Evolutionary conservation across 2,888 invertebrate genomes (phyloP), one percentile per base, ranked within the genome.

Genomic region (Hydroisotoma schaefferi): DNA sequence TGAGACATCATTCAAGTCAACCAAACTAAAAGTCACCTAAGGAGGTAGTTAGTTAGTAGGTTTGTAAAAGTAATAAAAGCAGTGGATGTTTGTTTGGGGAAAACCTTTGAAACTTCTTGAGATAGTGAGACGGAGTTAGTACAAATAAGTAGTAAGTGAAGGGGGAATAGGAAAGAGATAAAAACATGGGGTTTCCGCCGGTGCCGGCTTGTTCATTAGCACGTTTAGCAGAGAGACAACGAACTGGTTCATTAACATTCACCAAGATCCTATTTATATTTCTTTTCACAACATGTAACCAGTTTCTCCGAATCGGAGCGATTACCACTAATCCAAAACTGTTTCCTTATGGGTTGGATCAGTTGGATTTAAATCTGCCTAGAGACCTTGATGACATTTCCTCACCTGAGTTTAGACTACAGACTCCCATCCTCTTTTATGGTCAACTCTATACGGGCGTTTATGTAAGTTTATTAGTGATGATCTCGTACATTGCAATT

Each of bases 401-500:
- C n/a, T 83, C 86, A 12, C 80, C 81, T 0, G 87, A 87, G 75
- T 78, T 86, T 5, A 74, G 75, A 2, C 80, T 91, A 1, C 81
- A 80, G 73, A 85, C 86, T 37, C 90, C 93, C 1, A 82, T 94
- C 57, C 80, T 83, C 52, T 91, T 91, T 79, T 94, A 85, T 76
- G 88, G 87, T 70, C 85, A 85, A 69, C 79, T 79, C 65, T 92
- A 88, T 77, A 83, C 85, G 57, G 81, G 83, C 33, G 80, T 94
- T 74, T 93, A 82, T 78, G 94, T 94, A 80, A 92, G 93, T 91
- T 74, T n/a, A n/a, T n/a, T n/a, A n/a, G n/a, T n/a, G n/a, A n/a
- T n/a, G n/a, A n/a, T n/a, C n/a, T n/a, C n/a, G n/a, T n/a, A n/a
- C n/a, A n/a, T n/a, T n/a, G n/a, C n/a, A n/a, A n/a, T n/a, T n/a